These are phyloP conservation scores for Myanophis thanlyinensis DNA, from an alignment of 2,113 vertebrate genomes.

Conservation along the genomic window DNA sequence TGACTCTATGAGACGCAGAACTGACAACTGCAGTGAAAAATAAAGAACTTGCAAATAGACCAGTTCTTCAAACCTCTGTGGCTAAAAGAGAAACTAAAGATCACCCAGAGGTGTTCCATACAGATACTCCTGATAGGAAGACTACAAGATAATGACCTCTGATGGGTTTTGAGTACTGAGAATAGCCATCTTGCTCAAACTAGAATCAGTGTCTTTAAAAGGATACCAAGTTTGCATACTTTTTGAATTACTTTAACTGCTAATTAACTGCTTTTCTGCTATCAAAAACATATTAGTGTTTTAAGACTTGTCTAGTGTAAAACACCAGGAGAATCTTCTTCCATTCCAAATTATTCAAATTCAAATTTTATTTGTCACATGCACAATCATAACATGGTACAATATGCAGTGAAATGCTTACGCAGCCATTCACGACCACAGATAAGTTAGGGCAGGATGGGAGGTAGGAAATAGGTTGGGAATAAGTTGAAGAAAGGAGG, in stretches of 20 bases:
- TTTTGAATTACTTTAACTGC: background rate
- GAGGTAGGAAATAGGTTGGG: too few relatives aligned
- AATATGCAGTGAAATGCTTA: too few relatives aligned
- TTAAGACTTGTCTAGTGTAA: background rate
- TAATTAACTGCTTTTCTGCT: background rate
- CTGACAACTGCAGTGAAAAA: background rate
- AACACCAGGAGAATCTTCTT: background rate
- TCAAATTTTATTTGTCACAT: too few relatives aligned
- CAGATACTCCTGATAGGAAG: background rate
- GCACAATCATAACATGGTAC: too few relatives aligned
- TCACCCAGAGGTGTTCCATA: background rate
- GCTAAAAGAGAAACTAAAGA: background rate
- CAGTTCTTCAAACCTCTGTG: background rate
- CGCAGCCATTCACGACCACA: too few relatives aligned
- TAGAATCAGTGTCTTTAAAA: background rate
- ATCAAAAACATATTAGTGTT: background rate
- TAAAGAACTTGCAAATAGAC: background rate
- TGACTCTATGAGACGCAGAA: background rate
- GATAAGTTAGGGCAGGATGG: too few relatives aligned
- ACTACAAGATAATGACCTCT: background rate
- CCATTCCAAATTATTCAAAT: too few relatives aligned
- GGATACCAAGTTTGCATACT: background rate
- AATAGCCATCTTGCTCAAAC: background rate
- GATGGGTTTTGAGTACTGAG: background rate
- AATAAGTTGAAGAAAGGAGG: too few relatives aligned